Conservation (phyloP, 2,888 invertebrate species). For the Abrostola triplasia region DNA sequence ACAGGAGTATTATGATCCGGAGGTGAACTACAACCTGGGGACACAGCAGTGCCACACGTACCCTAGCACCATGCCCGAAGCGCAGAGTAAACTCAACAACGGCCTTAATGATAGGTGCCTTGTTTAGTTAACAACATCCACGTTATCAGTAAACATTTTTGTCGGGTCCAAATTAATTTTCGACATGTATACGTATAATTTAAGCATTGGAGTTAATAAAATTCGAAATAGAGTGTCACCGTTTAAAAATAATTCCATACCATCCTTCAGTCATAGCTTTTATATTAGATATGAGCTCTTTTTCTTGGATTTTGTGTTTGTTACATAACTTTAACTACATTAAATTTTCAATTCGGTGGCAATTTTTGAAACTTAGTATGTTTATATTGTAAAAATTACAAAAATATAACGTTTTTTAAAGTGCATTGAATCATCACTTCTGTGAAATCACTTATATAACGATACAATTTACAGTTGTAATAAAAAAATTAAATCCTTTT, state of each 20-base stretch:
- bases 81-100: slow-evolving; percentile 85
- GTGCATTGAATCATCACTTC: slow-evolving; percentile 29
- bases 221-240: slow-evolving; percentile 84
- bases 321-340: slow-evolving; percentile 25
- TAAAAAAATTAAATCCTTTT: slow-evolving; percentile 49
- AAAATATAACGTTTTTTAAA: slow-evolving; percentile 30
- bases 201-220: slow-evolving; percentile 73
- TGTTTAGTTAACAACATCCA: slow-evolving; percentile 78
- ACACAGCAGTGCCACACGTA: slow-evolving; percentile 88
- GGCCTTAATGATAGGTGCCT: slow-evolving; percentile 90
- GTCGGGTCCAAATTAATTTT: slow-evolving; percentile 84
- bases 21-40: slow-evolving; percentile 85
- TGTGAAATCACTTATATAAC: slow-evolving; percentile 34
- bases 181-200: slow-evolving; percentile 83
- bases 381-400: slow-evolving; percentile 43
- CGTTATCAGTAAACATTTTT: slow-evolving; percentile 58
- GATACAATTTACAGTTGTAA: slow-evolving; percentile 47
- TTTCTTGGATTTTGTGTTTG: slow-evolving; percentile 43
- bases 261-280: slow-evolving; percentile 50
- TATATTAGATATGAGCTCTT: slow-evolving; percentile 33
- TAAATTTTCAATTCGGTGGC: slow-evolving; percentile 55
- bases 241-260: slow-evolving; percentile 63
- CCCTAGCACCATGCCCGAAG: slow-evolving; percentile 77
- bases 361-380: slow-evolving; percentile 37
- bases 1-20: slow-evolving; percentile 85